Conservation (phyloP, 1,140 invertebrate species). For the Tetraneura akinire region DNA sequence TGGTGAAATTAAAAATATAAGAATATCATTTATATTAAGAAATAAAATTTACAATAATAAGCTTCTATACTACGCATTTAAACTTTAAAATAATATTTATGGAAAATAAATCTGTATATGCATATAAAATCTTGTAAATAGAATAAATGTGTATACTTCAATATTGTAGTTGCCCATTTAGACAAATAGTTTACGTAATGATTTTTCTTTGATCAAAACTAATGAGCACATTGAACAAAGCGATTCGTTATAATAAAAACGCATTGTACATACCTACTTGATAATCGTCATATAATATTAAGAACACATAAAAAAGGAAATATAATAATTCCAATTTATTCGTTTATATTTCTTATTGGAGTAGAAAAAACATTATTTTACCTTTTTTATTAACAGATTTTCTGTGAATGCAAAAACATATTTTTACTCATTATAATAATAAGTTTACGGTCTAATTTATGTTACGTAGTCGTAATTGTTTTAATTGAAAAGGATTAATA, state of each 20-base stretch:
- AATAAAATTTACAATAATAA: too few relatives aligned
- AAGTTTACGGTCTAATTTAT: too few relatives aligned
- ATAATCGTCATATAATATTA: neutral
- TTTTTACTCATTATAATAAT: neutral
- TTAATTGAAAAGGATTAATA: too few relatives aligned
- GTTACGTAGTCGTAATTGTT: too few relatives aligned
- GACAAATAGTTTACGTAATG: neutral
- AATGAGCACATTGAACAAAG: neutral
- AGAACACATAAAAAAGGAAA: neutral
- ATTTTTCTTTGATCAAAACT: neutral
- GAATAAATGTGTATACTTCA: too few relatives aligned
- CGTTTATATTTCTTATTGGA: neutral
- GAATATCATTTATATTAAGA: too few relatives aligned
- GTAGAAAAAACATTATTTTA: neutral
- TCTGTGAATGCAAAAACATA: neutral
- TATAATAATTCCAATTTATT: constrained; percentile 1
- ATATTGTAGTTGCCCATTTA: too few relatives aligned
- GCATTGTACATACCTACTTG: neutral
- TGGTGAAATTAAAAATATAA: too few relatives aligned
- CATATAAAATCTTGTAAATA: too few relatives aligned
- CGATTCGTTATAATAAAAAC: neutral
- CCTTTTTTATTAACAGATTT: neutral
- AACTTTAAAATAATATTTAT: too few relatives aligned
- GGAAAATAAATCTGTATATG: too few relatives aligned
- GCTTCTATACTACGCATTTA: too few relatives aligned